Evolutionary conservation across 1,140 invertebrate genomes (phyloP), one percentile per base, ranked within the genome.

Genomic region (Drosophila serrata): DNA sequence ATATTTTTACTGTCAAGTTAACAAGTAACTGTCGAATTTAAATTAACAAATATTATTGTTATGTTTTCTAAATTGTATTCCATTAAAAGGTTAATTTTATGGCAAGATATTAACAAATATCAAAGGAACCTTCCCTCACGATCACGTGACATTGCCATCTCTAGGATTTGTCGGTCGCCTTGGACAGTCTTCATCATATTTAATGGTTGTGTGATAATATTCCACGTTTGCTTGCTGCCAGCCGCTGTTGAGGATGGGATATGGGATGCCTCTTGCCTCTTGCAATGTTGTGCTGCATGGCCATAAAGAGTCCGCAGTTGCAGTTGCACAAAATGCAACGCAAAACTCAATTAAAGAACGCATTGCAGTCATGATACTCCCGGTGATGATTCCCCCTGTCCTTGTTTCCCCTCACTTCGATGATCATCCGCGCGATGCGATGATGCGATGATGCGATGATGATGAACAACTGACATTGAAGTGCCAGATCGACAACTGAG

Each of bases 121-220:
- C n/a, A 9, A n/a, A 9, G 39, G 15, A 19, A 0, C 4, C 49
- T 9, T n/a, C 1, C 1, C 11, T 67, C 62, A 29, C 27, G 31
- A 3, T 53, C 39, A 46, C 58, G n/a, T 74, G 40, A 73, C 22
- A 49, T 19, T 40, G 19, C 37, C 74, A 65, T 68, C 74, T 76
- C 74, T 76, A 76, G 40, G 43, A 22, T 27, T 43, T 31, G n/a
- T 51, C 62, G 31, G 37, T 82, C 63, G 75, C 57, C 62, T 79
- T 79, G 86, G 81, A 53, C 85, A 90, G 86, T 90, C 81, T 85
- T 90, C 86, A 90, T 90, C 86, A 90, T 90, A 90, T 90, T 90
- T 90, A 90, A 90, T 90, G 86, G 86, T 90, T 90, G 86, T 90
- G 86, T 90, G 86, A 90, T 90, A 90, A 90, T 90, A 90, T 90